These are phyloP conservation scores for Rhyzopertha dominica DNA, from an alignment of 1,140 invertebrate species.

Conservation along the genomic window DNA sequence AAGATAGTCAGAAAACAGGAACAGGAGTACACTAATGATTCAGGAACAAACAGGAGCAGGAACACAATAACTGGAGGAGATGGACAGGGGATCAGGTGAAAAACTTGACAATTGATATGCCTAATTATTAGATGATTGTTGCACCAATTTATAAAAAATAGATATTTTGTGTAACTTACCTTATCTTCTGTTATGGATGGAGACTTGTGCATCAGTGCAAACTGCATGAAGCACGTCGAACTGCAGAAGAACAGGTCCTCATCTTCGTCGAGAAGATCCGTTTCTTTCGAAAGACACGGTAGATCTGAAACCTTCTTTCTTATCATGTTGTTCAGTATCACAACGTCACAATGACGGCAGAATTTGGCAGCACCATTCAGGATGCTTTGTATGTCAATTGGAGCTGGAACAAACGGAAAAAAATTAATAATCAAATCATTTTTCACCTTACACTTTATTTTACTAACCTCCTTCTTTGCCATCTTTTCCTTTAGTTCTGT, in stretches of 20 bases:
- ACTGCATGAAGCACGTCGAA: slow-evolving; percentile 77
- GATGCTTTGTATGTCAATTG: slow-evolving; percentile 84
- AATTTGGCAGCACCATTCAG: slow-evolving; percentile 84
- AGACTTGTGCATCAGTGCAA: slow-evolving; percentile 61
- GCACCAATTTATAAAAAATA: neutral
- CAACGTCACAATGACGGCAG: slow-evolving; percentile 86
- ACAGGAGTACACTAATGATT: too few relatives aligned
- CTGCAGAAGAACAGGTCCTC: slow-evolving; percentile 80
- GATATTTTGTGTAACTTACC: slow-evolving; percentile 38
- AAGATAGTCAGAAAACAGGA: too few relatives aligned
- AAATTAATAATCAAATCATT: neutral
- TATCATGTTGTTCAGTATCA: slow-evolving; percentile 76
- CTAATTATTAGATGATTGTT: neutral
- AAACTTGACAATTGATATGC: too few relatives aligned
- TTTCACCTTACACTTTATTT: neutral
- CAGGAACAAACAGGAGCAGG: too few relatives aligned
- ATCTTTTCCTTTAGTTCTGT: slow-evolving; percentile 76
- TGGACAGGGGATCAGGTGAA: too few relatives aligned
- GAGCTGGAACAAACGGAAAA: slow-evolving; percentile 48
- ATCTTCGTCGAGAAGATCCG: slow-evolving; percentile 55
- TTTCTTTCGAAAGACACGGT: slow-evolving; percentile 63
- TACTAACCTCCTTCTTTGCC: slow-evolving; percentile 68
- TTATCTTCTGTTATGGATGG: slow-evolving; percentile 51
- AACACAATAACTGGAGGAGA: too few relatives aligned
- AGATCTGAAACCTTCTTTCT: slow-evolving; percentile 77